These are phyloP conservation scores for Nibea coibor DNA, from an alignment of 2,113 vertebrate genomes.

Conservation along the genomic window DNA sequence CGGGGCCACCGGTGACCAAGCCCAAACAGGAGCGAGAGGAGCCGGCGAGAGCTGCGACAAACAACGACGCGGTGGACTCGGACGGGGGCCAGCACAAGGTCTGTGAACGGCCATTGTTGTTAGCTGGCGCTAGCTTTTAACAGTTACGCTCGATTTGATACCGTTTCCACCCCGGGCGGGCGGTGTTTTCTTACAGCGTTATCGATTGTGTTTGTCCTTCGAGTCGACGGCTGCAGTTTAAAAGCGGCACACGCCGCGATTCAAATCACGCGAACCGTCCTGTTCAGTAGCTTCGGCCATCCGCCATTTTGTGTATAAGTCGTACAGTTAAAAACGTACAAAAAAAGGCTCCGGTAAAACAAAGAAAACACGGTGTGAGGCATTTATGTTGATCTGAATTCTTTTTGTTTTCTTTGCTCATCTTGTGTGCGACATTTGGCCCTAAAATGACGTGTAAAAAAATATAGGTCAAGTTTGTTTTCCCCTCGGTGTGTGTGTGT, in stretches of 20 bases:
- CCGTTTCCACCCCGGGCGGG: rapidly evolving
- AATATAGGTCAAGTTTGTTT: neutral
- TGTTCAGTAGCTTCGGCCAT: neutral
- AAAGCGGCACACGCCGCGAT: rapidly evolving
- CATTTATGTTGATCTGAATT: rapidly evolving
- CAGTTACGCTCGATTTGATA: neutral
- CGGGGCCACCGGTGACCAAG: neutral
- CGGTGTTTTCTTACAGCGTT: neutral
- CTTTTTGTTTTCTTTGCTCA: rapidly evolving
- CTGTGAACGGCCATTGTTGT: neutral
- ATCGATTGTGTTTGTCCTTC: too few relatives aligned
- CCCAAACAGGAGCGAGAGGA: neutral
- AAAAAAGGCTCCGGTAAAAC: neutral
- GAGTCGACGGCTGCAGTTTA: too few relatives aligned
- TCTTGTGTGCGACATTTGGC: rapidly evolving
- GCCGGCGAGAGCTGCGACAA: neutral
- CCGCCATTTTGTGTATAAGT: slow-evolving; percentile 70
- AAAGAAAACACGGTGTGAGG: neutral
- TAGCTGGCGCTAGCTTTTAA: neutral
- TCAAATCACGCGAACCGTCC: neutral
- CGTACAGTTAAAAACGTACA: neutral
- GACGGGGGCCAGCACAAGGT: slow-evolving; percentile 18
- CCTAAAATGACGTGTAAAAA: rapidly evolving
- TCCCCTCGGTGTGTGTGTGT: neutral
- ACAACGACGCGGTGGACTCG: neutral